A percentile compares a stretch with the other conserved stretches of the same genome.
These are phyloP conservation scores for Chrosomus eos DNA, from an alignment of 2,797 vertebrate genomes.

Conservation along the genomic window DNA sequence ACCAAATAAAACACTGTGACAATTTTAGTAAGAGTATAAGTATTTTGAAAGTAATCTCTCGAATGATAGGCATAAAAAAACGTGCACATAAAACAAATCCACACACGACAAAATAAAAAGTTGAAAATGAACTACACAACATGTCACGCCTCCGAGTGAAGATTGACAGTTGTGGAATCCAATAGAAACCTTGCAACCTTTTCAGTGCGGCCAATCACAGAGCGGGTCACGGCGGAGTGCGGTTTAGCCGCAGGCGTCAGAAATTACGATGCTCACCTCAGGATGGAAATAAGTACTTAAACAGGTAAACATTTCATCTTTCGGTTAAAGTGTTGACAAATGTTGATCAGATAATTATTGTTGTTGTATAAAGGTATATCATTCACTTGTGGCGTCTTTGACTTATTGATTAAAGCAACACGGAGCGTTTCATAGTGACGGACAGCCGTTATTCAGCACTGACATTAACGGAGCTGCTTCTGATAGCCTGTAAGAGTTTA, in stretches of 20 bases:
- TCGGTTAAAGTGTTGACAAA: background rate
- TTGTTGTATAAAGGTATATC: background rate
- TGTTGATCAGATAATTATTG: too few species aligned
- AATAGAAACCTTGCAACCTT: background rate
- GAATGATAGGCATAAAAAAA: background rate
- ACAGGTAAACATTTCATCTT: constrained; percentile 1
- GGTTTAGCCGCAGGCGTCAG: background rate
- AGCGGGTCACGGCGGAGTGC: constrained; percentile 18
- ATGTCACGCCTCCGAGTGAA: background rate
- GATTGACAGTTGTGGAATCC: constrained; percentile 18
- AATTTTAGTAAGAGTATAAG: background rate
- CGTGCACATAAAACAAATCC: background rate
- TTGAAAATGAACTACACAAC: background rate
- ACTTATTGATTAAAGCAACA: background rate
- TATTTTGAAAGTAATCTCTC: background rate
- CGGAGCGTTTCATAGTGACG: background rate
- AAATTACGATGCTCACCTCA: background rate
- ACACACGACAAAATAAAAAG: background rate
- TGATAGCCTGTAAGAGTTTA: background rate
- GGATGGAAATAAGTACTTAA: background rate
- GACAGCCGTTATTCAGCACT: background rate
- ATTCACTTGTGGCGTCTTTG: background rate
- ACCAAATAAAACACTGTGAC: background rate
- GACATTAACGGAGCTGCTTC: background rate
- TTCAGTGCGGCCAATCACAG: constrained; percentile 13